These are phyloP conservation scores for Melieria picta DNA, from an alignment of 2,888 invertebrate species.

Conservation along the genomic window DNA sequence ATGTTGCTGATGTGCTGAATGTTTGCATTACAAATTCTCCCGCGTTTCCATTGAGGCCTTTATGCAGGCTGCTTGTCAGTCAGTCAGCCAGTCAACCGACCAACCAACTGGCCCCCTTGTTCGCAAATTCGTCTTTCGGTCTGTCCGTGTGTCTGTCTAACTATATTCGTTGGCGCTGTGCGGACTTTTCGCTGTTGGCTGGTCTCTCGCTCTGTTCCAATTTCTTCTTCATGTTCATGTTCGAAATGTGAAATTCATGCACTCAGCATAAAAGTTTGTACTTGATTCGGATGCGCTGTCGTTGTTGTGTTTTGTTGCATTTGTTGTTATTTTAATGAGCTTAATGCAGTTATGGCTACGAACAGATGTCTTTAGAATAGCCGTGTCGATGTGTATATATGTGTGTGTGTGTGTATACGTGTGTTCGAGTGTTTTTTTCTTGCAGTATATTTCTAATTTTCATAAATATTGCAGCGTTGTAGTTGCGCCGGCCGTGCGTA, in stretches of 20 bases:
- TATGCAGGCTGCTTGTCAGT: background rate
- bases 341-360: background rate
- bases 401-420: background rate
- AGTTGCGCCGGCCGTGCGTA: background rate
- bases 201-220: conserved; percentile 23
- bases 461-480: too few species aligned
- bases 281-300: conserved; percentile 29
- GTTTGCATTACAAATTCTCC: conserved; percentile 15
- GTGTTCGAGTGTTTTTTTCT: too few species aligned
- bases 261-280: conserved; percentile 34
- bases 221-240: conserved; percentile 26
- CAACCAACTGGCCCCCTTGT: background rate
- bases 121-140: conserved; percentile 10
- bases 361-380: background rate
- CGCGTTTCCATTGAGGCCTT: conserved; percentile 16
- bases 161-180: background rate
- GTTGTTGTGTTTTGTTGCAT: conserved; percentile 5
- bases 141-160: conserved; percentile 3
- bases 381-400: background rate
- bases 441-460: too few species aligned
- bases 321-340: background rate
- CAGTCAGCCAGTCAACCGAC: background rate
- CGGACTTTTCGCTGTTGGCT: background rate
- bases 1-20: background rate
- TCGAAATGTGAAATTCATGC: conserved; percentile 24